These are phyloP conservation scores for Operophtera brumata DNA, from an alignment of 2,888 invertebrate species.

Conservation along the genomic window DNA sequence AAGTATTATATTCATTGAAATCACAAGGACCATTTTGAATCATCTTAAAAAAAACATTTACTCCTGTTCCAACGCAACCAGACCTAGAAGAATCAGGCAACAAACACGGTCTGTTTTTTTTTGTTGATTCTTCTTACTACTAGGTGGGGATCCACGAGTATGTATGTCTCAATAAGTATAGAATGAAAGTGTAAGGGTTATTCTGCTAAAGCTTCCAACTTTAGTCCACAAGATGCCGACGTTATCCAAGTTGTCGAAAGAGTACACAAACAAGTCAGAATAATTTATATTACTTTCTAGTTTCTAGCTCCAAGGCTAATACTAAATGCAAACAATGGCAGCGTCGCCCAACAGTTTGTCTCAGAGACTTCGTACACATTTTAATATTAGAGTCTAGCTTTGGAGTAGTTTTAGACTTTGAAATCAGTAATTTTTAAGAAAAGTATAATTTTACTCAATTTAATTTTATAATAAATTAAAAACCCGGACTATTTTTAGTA, in stretches of 20 bases:
- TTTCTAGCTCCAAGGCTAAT: constrained; percentile 28
- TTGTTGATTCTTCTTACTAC: too few relatives aligned
- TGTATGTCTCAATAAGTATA: too few relatives aligned
- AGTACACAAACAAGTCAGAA: constrained; percentile 21
- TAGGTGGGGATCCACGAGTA: too few relatives aligned
- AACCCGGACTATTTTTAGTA: too few relatives aligned
- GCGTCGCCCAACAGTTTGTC: constrained; percentile 12
- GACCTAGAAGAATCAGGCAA: too few relatives aligned
- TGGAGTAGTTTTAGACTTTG: background rate
- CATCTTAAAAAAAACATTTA: too few relatives aligned
- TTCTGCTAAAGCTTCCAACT: constrained; percentile 4
- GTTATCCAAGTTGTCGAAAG: constrained; percentile 17
- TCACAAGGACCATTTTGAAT: too few relatives aligned
- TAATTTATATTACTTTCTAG: constrained; percentile 28
- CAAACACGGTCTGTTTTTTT: too few relatives aligned
- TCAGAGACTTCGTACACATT: constrained; percentile 15
- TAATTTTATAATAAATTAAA: too few relatives aligned
- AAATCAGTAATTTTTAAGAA: background rate
- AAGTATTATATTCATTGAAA: too few relatives aligned
- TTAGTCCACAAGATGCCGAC: background rate
- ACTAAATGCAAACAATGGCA: constrained; percentile 29
- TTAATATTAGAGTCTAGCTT: constrained; percentile 8
- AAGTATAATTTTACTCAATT: too few relatives aligned
- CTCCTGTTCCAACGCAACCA: too few relatives aligned
- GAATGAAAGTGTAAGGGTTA: background rate